Conservation (phyloP, 2,888 invertebrate species). For the Argyresthia albistria region DNA sequence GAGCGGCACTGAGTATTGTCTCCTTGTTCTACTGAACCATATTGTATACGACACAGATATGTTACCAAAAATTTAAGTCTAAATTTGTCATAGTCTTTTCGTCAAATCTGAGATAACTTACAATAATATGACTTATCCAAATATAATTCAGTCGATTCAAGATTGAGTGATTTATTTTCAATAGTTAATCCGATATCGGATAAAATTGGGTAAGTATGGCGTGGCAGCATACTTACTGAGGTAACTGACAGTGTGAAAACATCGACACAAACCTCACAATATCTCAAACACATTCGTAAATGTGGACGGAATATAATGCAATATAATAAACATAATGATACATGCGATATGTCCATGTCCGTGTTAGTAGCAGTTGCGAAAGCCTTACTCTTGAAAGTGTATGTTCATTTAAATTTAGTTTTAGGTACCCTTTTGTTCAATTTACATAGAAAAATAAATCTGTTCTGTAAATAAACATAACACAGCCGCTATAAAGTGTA, state of each 20-base stretch:
- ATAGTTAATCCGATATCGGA: conserved; percentile 21
- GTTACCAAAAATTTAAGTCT: conserved; percentile 66
- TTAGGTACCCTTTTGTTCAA: neutral
- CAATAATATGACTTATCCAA: conserved; percentile 39
- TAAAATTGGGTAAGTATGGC: neutral
- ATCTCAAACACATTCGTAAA: conserved; percentile 48
- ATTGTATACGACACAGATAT: conserved; percentile 65
- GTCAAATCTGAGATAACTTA: conserved; percentile 70
- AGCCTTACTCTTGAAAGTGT: neutral
- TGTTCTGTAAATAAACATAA: conserved; percentile 5
- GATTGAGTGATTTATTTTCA: conserved; percentile 56
- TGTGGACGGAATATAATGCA: conserved; percentile 59
- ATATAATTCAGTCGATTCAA: conserved; percentile 66
- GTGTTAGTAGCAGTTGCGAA: neutral
- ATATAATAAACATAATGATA: neutral
- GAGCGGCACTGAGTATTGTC: conserved; percentile 53
- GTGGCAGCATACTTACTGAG: conserved; percentile 5
- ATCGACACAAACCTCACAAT: conserved; percentile 23
- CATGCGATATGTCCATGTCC: neutral
- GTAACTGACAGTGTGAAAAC: conserved; percentile 36
- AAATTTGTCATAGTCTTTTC: conserved; percentile 66
- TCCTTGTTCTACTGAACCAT: conserved; percentile 53
- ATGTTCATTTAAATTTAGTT: neutral
- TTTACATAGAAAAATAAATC: conserved; percentile 1
- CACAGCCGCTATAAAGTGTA: conserved; percentile 9